Conservation (phyloP, 2,888 invertebrate genomes). For the Entomobrya proxima region DNA sequence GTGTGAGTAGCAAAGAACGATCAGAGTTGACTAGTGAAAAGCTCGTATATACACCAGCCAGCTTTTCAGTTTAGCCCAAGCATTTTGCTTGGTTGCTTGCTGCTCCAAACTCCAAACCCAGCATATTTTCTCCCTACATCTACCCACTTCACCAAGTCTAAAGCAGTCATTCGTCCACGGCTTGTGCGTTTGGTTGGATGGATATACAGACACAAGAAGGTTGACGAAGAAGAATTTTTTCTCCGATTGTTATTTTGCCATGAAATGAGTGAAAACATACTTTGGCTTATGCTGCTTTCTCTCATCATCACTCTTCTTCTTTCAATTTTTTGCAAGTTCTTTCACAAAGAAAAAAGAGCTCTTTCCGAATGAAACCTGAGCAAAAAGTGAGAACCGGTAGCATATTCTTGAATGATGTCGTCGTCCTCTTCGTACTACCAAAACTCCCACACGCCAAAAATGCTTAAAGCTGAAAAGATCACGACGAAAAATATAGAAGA, state of each 20-base stretch:
- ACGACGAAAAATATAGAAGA: neutral
- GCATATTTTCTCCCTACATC: neutral
- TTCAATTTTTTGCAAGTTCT: neutral
- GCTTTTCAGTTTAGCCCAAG: constrained; percentile 39
- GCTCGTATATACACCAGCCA: constrained; percentile 10
- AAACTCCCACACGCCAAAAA: neutral
- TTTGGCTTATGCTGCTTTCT: constrained; percentile 1
- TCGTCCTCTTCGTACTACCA: neutral
- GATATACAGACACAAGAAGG: neutral
- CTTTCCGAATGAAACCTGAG: constrained; percentile 22
- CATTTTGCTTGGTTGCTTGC: neutral
- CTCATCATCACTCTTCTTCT: constrained; percentile 30
- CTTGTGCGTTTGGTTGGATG: constrained; percentile 40
- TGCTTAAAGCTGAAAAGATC: constrained; percentile 13
- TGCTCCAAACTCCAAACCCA: neutral
- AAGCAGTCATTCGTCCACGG: constrained; percentile 35
- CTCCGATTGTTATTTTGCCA: neutral
- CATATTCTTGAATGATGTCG: neutral
- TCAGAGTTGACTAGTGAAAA: constrained; percentile 31
- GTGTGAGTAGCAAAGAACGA: no score
- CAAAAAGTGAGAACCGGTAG: neutral
- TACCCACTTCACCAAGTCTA: neutral
- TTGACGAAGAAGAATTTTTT: neutral
- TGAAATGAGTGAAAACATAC: constrained; percentile 31
- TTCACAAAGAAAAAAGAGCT: neutral